A percentile compares a stretch with the other conserved stretches of the same genome.
These are phyloP conservation scores for Eurois occulta DNA, from an alignment of 2,888 invertebrate genomes.

Conservation along the genomic window DNA sequence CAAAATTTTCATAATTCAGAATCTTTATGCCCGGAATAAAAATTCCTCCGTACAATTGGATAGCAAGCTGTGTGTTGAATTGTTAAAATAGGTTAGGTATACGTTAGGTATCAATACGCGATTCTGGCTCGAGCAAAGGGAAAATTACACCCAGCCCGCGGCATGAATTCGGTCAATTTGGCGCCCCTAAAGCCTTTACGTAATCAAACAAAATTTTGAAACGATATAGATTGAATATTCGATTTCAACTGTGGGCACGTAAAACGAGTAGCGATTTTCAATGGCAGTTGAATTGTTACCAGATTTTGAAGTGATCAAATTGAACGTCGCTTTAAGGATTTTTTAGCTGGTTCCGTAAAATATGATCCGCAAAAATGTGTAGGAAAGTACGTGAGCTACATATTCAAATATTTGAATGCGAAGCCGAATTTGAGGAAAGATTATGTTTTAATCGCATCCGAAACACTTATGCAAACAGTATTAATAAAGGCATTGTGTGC, in stretches of 20 bases:
- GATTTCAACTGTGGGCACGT: constrained; percentile 51
- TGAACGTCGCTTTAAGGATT: constrained; percentile 13
- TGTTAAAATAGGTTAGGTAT: constrained; percentile 63
- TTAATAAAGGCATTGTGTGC: constrained; percentile 55
- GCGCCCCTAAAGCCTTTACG: constrained; percentile 61
- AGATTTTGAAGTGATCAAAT: constrained; percentile 56
- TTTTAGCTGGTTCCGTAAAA: constrained; percentile 26
- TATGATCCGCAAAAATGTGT: constrained; percentile 14
- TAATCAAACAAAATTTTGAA: constrained; percentile 69
- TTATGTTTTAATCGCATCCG: constrained; percentile 38
- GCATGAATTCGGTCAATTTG: constrained; percentile 69
- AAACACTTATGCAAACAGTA: constrained; percentile 56
- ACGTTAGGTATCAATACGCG: constrained; percentile 64
- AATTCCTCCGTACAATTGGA: constrained; percentile 56
- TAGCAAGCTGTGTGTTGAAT: constrained; percentile 63
- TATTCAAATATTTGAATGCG: constrained; percentile 19
- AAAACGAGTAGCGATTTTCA: constrained; percentile 43
- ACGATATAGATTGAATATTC: constrained; percentile 65
- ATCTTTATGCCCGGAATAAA: constrained; percentile 52
- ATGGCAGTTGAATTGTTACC: constrained; percentile 54
- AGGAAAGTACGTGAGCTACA: neutral
- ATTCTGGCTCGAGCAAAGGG: constrained; percentile 58
- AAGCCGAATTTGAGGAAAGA: constrained; percentile 30
- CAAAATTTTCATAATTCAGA: constrained; percentile 42
- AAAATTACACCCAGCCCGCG: constrained; percentile 62